phyloP scores from a whole-genome alignment of 2,888 invertebrate genomes.

The Listrodromus nycthemerus region DNA sequence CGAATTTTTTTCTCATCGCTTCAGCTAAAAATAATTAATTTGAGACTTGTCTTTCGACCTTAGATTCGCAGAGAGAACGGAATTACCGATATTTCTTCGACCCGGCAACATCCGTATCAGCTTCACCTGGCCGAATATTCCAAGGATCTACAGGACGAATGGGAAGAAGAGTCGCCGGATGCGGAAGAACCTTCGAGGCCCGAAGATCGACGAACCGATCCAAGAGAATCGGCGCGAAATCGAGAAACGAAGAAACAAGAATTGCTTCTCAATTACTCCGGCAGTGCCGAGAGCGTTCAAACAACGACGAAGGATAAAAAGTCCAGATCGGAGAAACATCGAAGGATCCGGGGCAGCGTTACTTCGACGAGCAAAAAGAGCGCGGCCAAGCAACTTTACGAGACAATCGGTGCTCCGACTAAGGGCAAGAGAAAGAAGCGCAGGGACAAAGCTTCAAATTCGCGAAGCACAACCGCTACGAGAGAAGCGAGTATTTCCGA shows the following conservation, averaged over 20 bases:
- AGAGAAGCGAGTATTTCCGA: slow-evolving; percentile 70
- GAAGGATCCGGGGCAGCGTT: slow-evolving; percentile 54
- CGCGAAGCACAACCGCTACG: slow-evolving; percentile 77
- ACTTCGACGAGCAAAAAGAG: slow-evolving; percentile 64
- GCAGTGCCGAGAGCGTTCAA: slow-evolving; percentile 49
- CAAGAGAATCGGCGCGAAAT: slow-evolving; percentile 9
- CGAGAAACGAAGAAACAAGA: slow-evolving; percentile 52
- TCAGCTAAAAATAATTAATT: slow-evolving; percentile 18
- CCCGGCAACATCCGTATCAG: slow-evolving; percentile 63
- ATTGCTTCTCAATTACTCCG: slow-evolving; percentile 67
- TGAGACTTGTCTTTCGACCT: not conserved
- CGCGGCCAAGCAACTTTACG: slow-evolving; percentile 66
- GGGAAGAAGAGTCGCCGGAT: slow-evolving; percentile 48
- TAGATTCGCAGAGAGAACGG: slow-evolving; percentile 28
- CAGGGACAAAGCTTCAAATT: slow-evolving; percentile 74
- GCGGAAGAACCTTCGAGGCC: slow-evolving; percentile 9
- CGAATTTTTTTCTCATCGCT: too few relatives aligned
- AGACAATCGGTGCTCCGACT: slow-evolving; percentile 57
- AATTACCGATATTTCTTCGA: slow-evolving; percentile 30
- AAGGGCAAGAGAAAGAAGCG: slow-evolving; percentile 75
- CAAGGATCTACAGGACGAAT: slow-evolving; percentile 62
- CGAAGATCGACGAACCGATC: slow-evolving; percentile 19
- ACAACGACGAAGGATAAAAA: slow-evolving; percentile 46
- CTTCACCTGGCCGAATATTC: slow-evolving; percentile 67
- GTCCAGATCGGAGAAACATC: slow-evolving; percentile 61